Conservation (phyloP, 1,140 invertebrate genomes). For the Saccostrea echinata region DNA sequence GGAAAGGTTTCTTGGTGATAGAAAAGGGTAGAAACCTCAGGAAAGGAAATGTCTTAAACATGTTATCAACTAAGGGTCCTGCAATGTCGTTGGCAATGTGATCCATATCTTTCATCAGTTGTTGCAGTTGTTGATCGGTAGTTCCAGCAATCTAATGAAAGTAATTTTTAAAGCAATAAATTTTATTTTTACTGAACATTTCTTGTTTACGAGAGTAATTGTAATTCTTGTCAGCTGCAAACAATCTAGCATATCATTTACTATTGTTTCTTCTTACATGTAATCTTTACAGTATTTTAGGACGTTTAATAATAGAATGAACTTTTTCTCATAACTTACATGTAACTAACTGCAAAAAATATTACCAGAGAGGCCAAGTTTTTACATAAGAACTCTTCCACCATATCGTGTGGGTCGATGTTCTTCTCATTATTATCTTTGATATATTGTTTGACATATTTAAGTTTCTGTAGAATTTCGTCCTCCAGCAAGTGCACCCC, state of each 20-base stretch:
- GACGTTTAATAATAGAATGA: no score
- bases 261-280: no score
- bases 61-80: not conserved
- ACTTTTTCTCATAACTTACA: no score
- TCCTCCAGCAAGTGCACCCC: not conserved
- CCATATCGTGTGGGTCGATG: not conserved
- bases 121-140: not conserved
- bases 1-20: not conserved
- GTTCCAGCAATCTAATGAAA: not conserved
- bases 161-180: not conserved
- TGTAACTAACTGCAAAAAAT: no score
- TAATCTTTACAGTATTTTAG: no score
- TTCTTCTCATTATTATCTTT: not conserved
- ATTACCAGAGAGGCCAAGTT: not conserved
- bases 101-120: not conserved
- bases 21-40: not conserved
- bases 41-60: not conserved
- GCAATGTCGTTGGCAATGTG: not conserved
- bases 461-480: not conserved
- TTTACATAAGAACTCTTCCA: slow-evolving; percentile 3
- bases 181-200: not conserved
- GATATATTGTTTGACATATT: not conserved
- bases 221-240: no score
- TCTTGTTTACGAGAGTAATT: no score
- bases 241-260: no score